These are phyloP conservation scores for Phasianus colchicus DNA, from an alignment of 2,113 vertebrate genomes.

Conservation along the genomic window DNA sequence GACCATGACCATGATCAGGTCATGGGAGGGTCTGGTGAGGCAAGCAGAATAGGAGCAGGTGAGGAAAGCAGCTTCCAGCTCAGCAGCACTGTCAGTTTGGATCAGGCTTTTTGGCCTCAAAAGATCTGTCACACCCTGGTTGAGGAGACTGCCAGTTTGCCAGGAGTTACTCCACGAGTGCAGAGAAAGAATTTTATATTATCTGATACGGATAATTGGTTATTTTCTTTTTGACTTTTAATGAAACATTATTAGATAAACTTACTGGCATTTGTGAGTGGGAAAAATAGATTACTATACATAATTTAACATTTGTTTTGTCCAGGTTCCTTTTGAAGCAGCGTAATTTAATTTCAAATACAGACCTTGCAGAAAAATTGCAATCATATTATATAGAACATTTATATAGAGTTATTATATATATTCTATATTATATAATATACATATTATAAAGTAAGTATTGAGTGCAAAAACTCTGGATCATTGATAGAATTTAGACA, in stretches of 20 bases:
- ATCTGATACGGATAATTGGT: neutral
- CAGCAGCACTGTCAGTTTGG: neutral
- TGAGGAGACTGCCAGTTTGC: neutral
- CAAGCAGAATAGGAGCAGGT: neutral
- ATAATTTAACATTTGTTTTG: neutral
- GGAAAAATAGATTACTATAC: neutral
- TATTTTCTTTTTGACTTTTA: neutral
- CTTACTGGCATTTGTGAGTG: neutral
- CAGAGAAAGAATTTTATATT: neutral
- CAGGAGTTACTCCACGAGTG: neutral
- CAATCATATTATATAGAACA: neutral
- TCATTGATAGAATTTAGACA: neutral
- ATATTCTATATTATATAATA: too few relatives aligned
- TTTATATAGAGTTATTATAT: too few relatives aligned
- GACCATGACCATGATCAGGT: neutral
- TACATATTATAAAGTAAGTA: neutral
- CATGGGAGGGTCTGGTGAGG: neutral
- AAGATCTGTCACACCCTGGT: neutral
- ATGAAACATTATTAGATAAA: neutral
- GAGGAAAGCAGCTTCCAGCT: neutral
- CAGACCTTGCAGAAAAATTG: neutral
- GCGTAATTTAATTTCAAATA: neutral
- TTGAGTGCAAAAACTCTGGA: neutral
- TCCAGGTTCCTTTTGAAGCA: neutral
- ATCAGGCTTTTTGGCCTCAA: neutral